Conservation (phyloP, 1,140 invertebrate genomes). For the Listronotus bonariensis region DNA sequence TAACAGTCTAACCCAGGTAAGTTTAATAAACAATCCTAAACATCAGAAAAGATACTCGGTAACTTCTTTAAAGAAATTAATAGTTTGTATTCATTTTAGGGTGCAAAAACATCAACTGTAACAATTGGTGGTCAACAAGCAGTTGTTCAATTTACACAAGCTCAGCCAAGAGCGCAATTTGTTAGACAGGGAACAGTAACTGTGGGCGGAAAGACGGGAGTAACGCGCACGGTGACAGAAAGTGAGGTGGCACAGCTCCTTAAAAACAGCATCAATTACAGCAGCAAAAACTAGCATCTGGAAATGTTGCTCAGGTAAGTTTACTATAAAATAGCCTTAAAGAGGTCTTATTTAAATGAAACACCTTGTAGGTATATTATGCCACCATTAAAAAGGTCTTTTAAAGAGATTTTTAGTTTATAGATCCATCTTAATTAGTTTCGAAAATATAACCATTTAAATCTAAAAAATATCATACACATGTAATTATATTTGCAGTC, state of each 20-base stretch:
- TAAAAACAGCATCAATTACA: slow-evolving; percentile 68
- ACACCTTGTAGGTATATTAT: too few relatives aligned
- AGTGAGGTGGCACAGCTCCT: slow-evolving; percentile 72
- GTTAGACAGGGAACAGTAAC: slow-evolving; percentile 53
- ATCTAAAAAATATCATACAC: too few relatives aligned
- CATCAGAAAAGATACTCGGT: too few relatives aligned
- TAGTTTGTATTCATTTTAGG: slow-evolving; percentile 32
- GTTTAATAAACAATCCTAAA: background rate
- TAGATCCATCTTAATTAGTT: too few relatives aligned
- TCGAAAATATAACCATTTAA: too few relatives aligned
- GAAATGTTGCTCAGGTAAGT: slow-evolving; percentile 52
- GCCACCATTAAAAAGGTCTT: too few relatives aligned
- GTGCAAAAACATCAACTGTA: slow-evolving; percentile 51
- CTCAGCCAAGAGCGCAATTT: slow-evolving; percentile 49
- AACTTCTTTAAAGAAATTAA: too few relatives aligned
- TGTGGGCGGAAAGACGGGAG: slow-evolving; percentile 54
- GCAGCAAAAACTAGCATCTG: slow-evolving; percentile 59
- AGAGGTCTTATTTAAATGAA: too few relatives aligned
- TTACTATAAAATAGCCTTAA: too few relatives aligned
- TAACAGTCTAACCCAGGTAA: slow-evolving; percentile 52
- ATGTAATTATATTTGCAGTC: too few relatives aligned
- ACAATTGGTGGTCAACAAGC: slow-evolving; percentile 50
- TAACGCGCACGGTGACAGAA: slow-evolving; percentile 65
- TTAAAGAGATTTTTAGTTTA: too few relatives aligned
- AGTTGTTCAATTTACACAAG: slow-evolving; percentile 54